Evolutionary conservation across 2,888 invertebrate species (phyloP).

Genomic region (Netelia melanura): DNA sequence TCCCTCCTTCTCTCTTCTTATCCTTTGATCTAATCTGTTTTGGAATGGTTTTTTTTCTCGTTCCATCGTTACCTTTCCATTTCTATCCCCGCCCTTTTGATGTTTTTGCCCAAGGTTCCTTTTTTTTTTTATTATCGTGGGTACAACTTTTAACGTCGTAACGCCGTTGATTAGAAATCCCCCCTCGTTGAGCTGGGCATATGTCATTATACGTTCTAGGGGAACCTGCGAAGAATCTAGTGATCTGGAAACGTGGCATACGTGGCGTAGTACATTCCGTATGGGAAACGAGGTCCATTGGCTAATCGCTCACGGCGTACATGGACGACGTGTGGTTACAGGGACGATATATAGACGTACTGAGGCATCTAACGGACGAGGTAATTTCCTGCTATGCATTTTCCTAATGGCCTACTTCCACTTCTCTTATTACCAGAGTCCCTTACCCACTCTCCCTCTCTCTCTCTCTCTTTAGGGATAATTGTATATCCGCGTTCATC

Average conservation of each 20-base stretch:
- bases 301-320: constrained; percentile 20
- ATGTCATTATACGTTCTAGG: neutral
- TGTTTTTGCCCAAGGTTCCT: constrained; percentile 15
- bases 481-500: constrained; percentile 51
- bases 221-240: neutral
- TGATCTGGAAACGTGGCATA: constrained; percentile 27
- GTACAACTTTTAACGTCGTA: neutral
- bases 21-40: constrained; percentile 48
- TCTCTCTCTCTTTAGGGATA: constrained; percentile 12
- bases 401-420: constrained; percentile 57
- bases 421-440: constrained; percentile 13
- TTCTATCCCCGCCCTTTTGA: constrained; percentile 49
- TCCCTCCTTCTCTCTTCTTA: constrained; percentile 7
- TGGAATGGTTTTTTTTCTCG: constrained; percentile 1
- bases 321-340: constrained; percentile 56
- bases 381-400: constrained; percentile 66
- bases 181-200: neutral
- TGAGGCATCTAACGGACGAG: constrained; percentile 55
- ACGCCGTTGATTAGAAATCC: constrained; percentile 32
- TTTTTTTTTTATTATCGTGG: neutral
- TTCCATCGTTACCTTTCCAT: constrained; percentile 33
- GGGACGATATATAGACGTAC: constrained; percentile 29
- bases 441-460: constrained; percentile 2
- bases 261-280: constrained; percentile 18
- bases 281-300: constrained; percentile 9